Evolutionary conservation across 2,888 invertebrate species (phyloP).

Genomic region (Steinernema hermaphroditum): DNA sequence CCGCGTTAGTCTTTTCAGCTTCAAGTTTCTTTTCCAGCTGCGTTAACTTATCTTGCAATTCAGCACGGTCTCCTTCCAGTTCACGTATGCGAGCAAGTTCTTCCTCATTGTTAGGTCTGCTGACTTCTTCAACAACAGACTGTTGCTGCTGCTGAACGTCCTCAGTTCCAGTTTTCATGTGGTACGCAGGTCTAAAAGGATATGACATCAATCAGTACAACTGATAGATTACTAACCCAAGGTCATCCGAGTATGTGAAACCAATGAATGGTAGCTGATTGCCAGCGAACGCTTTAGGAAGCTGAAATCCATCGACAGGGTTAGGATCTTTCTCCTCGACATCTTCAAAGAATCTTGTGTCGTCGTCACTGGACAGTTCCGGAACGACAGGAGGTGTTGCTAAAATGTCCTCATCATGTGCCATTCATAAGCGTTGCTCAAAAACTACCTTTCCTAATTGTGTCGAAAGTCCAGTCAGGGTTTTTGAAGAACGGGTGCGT

Average conservation of each 20-base stretch:
- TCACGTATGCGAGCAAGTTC: neutral
- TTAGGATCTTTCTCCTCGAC: constrained; percentile 55
- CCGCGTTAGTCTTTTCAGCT: constrained; percentile 34
- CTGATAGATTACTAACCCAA: constrained; percentile 37
- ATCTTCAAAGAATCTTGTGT: constrained; percentile 97
- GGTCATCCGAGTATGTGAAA: constrained; percentile 88
- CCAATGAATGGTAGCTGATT: constrained; percentile 98
- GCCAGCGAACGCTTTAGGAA: constrained; percentile 95
- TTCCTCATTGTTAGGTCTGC: neutral
- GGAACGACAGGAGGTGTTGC: constrained; percentile 90
- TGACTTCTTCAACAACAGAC: neutral
- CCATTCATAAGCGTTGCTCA: neutral
- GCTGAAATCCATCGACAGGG: constrained; percentile 88
- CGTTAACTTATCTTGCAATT: constrained; percentile 42
- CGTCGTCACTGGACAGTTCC: constrained; percentile 90
- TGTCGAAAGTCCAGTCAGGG: constrained; percentile 96
- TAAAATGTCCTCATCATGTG: constrained; percentile 42
- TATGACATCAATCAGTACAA: neutral
- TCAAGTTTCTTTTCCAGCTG: constrained; percentile 14
- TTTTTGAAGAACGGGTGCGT: constrained; percentile 91
- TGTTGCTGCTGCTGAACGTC: neutral
- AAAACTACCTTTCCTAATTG: constrained; percentile 80
- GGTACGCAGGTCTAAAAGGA: constrained; percentile 1
- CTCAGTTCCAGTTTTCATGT: neutral
- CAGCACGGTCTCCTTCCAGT: constrained; percentile 41